phyloP scores from a whole-genome alignment of 2,113 vertebrate species.

The Callospermophilus lateralis region DNA sequence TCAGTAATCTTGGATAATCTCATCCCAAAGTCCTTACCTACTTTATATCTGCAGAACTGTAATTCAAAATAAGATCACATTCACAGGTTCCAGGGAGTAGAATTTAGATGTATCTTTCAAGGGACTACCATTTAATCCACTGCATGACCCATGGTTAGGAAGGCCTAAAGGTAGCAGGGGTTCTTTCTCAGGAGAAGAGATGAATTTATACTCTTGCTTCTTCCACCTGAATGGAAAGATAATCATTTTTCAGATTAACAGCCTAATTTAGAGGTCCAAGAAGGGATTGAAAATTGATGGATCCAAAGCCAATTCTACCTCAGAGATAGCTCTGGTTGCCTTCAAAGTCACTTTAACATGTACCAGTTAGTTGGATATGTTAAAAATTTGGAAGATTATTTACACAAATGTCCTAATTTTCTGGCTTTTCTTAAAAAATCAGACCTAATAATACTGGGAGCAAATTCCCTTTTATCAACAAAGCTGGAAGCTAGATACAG shows the following conservation, averaged over 20 bases:
- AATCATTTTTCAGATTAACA: neutral
- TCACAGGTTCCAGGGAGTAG: neutral
- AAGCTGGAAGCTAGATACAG: neutral
- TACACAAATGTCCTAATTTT: neutral
- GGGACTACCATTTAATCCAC: neutral
- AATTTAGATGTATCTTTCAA: neutral
- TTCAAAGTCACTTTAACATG: neutral
- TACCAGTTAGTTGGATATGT: neutral
- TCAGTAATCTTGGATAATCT: neutral
- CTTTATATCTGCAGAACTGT: neutral
- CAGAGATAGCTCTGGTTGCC: neutral
- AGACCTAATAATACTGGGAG: neutral
- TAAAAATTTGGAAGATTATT: slow-evolving; percentile 6
- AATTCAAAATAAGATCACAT: neutral
- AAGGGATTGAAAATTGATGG: neutral
- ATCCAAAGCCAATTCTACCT: neutral
- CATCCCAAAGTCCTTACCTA: neutral
- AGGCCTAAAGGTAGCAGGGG: neutral
- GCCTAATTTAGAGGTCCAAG: neutral
- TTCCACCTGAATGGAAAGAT: neutral
- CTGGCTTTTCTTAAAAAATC: slow-evolving; percentile 31
- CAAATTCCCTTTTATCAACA: neutral
- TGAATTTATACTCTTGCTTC: neutral
- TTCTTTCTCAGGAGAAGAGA: neutral
- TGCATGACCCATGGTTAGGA: neutral